Base-by-base conservation (phyloP, 1,140 invertebrate species). In the Drosophila pallidifrons region DNA sequence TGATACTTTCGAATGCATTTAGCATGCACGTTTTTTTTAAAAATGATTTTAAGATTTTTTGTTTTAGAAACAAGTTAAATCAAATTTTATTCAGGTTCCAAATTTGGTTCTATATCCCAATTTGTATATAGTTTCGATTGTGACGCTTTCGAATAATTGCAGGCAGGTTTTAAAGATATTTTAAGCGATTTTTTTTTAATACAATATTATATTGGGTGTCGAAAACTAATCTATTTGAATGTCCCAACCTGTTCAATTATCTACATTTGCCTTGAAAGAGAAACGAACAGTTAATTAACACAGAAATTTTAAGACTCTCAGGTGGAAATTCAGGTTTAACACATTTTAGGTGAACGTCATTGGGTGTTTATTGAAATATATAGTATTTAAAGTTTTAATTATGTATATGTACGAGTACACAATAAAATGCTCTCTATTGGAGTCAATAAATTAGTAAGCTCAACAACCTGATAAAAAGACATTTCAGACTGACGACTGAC, bases 301-400 rank as follows among this genome's bases (percentile, higher is more conserved):
- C 8, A 30, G 16, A 38, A 38, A 68, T 58, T 15, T 49, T 15
- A 45, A 28, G 35, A 46, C 45, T 35, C n/a, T 5, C 3, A 75
- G 35, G 57, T 49, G 35, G 69, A 61, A 60, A 45, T 72, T 66
- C 43, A 30, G 47, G 73, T 70, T 63, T 13, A 32, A 57, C 3
- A 58, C 55, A 47, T 38, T 32, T 25, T 35, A 28, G 11, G 10
- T 8, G 35, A 10, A 38, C 35, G 8, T 16, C 5, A 25, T 35
- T 16, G 16, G 28, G 16, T 41, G 47, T 28, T 2, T 49, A 25
- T 16, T 13, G 1, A 57, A 57, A 20, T 41, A 2, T 51, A 35
- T 49, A 16, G 2, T 51, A 35, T 49, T 20, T 11, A 49, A 55
- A 13, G 25, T 8, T 55, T 20, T 41, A 54, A 4, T 11, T 20